These are phyloP conservation scores for Lasioglossum oenotherae DNA, from an alignment of 2,888 invertebrate species.

Conservation along the genomic window DNA sequence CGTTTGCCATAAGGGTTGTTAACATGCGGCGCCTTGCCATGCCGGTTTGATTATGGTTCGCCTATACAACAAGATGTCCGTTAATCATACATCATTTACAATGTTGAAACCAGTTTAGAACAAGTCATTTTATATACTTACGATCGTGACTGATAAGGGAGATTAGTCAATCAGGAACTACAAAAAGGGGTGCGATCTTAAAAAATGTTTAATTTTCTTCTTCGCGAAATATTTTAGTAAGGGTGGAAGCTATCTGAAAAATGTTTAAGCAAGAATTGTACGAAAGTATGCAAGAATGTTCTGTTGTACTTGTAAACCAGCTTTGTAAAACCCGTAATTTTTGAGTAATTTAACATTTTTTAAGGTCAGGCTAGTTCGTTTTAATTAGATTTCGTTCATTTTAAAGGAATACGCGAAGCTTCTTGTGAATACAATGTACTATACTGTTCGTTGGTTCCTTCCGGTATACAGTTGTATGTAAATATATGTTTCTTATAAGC, in stretches of 20 bases:
- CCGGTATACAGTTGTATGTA: neutral
- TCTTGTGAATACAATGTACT: neutral
- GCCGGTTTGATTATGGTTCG: constrained; percentile 53
- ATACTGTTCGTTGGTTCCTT: neutral
- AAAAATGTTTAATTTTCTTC: neutral
- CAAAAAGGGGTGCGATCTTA: neutral
- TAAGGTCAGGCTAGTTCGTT: neutral
- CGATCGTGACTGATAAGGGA: neutral
- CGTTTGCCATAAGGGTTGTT: constrained; percentile 62
- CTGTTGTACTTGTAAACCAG: too few species aligned
- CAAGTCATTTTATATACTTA: neutral
- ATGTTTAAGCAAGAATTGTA: neutral
- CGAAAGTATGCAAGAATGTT: too few species aligned
- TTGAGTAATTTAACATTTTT: too few species aligned
- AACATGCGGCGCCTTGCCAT: constrained; percentile 25
- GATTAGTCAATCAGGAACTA: neutral
- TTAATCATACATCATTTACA: neutral
- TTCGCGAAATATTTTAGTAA: neutral
- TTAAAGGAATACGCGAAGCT: neutral
- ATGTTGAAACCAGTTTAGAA: neutral
- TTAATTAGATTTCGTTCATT: too few species aligned
- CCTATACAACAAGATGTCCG: constrained; percentile 10
- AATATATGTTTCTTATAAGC: too few species aligned
- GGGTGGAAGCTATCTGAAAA: neutral
- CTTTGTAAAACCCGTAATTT: too few species aligned